phyloP scores from a whole-genome alignment of 2,113 vertebrate genomes.

The Callithrix jacchus region DNA sequence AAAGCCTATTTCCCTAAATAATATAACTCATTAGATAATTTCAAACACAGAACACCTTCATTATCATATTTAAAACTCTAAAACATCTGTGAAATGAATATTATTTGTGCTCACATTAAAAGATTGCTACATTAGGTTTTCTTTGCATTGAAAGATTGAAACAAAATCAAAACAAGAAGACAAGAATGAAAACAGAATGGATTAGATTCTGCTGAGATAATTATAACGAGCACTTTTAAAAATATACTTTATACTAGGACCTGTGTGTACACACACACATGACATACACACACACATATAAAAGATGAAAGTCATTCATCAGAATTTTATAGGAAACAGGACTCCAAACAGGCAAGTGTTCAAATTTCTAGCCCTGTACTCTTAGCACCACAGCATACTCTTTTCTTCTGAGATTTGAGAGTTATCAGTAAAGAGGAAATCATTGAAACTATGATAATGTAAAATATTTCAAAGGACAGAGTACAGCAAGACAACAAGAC shows the following conservation, averaged over 20 bases:
- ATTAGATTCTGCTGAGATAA: not conserved
- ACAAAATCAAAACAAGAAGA: not conserved
- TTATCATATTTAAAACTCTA: slow-evolving; percentile 35
- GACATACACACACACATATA: not conserved
- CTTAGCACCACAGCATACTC: not conserved
- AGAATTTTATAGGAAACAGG: not conserved
- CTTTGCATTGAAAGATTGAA: not conserved
- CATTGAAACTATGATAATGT: not conserved
- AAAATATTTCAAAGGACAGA: not conserved
- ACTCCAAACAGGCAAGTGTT: not conserved
- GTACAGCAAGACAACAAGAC: not conserved
- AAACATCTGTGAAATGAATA: not conserved
- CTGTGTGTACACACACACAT: not conserved
- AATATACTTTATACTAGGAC: not conserved
- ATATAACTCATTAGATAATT: not conserved
- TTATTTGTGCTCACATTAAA: not conserved
- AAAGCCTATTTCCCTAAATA: not conserved
- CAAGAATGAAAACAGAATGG: not conserved
- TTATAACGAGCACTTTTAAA: not conserved
- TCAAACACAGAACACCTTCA: not conserved
- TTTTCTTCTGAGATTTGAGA: not conserved
- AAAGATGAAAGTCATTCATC: not conserved
- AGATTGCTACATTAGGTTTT: not conserved
- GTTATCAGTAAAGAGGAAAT: not conserved
- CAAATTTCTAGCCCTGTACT: not conserved